A percentile compares a stretch with the other conserved stretches of the same genome.
phyloP scores from a whole-genome alignment of 2,888 invertebrate species.

The Andrena minutula region DNA sequence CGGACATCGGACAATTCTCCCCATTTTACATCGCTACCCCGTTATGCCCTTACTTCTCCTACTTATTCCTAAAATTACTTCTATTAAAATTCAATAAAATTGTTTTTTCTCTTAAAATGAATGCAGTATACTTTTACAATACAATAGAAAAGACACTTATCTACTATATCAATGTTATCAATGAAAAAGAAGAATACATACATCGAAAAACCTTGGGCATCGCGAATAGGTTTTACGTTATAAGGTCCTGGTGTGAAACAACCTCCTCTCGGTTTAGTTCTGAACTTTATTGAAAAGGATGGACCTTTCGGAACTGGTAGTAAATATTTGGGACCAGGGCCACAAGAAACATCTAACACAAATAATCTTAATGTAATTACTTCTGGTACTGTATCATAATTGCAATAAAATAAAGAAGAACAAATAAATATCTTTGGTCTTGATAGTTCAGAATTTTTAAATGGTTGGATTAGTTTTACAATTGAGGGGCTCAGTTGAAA shows the following conservation, averaged over 20 bases:
- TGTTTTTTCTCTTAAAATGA: no score
- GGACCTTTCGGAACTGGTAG: constrained; percentile 55
- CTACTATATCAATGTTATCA: background rate
- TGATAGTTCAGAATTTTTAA: no score
- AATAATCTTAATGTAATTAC: background rate
- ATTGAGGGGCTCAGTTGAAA: no score
- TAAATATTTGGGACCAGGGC: constrained; percentile 74
- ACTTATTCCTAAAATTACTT: no score
- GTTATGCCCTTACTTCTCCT: no score
- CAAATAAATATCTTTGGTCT: no score
- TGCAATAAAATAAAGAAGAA: no score
- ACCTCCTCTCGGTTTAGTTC: constrained; percentile 59
- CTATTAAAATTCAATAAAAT: no score
- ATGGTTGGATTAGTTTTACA: no score
- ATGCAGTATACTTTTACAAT: background rate
- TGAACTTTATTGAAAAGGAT: constrained; percentile 71
- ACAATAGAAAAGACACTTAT: background rate
- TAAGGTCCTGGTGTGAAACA: constrained; percentile 70
- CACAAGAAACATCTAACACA: constrained; percentile 30
- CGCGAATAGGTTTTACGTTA: constrained; percentile 28
- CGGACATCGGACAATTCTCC: no score
- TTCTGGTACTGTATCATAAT: background rate
- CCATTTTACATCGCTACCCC: no score
- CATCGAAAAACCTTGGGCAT: constrained; percentile 73
- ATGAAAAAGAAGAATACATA: constrained; percentile 36